Conservation (phyloP, 2,888 invertebrate genomes). For the Cryptocephalus primarius region DNA sequence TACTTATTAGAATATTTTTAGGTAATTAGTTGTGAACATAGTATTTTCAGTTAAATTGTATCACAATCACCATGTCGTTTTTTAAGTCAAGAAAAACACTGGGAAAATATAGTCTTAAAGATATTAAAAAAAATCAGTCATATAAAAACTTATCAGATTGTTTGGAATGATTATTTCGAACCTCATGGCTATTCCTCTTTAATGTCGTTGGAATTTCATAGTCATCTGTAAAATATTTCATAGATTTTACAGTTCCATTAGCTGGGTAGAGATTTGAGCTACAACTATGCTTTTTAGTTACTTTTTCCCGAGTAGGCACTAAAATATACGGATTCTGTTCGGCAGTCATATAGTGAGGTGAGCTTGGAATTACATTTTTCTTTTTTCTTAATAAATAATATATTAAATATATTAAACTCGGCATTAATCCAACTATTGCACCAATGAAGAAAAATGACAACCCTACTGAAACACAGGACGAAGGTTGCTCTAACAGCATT, state of each 20-base stretch:
- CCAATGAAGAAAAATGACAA: conserved; percentile 23
- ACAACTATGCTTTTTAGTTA: conserved; percentile 29
- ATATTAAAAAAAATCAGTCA: conserved; percentile 13
- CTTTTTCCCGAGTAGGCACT: conserved; percentile 68
- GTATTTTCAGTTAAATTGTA: too few relatives aligned
- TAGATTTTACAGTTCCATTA: conserved; percentile 39
- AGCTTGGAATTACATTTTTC: conserved; percentile 54
- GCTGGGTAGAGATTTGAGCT: conserved; percentile 23
- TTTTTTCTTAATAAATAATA: conserved; percentile 27
- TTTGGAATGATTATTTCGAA: conserved; percentile 47
- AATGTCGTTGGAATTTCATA: conserved; percentile 47
- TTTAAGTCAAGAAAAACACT: too few relatives aligned
- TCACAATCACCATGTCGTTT: too few relatives aligned
- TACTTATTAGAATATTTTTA: too few relatives aligned
- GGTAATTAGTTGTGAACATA: too few relatives aligned
- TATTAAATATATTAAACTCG: conserved; percentile 24
- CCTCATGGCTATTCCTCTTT: conserved; percentile 52
- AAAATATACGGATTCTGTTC: conserved; percentile 79
- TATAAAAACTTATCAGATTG: conserved; percentile 24
- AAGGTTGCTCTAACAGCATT: conserved; percentile 8
- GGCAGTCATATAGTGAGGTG: conserved; percentile 70
- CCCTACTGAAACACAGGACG: conserved; percentile 16
- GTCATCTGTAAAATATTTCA: conserved; percentile 51
- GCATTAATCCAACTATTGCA: conserved; percentile 21
- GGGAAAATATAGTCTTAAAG: background rate